Evolutionary conservation across 2,888 invertebrate genomes (phyloP), one percentile per base, ranked within the genome.

Genomic region (Cylindroiulus punctatus): DNA sequence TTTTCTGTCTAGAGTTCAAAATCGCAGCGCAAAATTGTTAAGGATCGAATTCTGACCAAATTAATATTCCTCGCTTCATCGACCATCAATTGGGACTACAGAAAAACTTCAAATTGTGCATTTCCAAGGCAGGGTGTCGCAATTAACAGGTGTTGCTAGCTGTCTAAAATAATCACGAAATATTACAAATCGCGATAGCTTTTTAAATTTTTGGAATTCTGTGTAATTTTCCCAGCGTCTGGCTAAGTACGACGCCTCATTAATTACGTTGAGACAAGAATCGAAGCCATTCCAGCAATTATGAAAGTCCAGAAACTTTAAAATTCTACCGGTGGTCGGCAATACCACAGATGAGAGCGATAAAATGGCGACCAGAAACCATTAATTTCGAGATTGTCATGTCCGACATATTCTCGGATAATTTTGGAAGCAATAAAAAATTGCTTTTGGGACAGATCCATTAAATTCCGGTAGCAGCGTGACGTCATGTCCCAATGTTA

Each of bases 61-160:
- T 76, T 76, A 76, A 76, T 76, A 76, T 76, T 76, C 76, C 76
- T 30, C 76, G 76, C 30, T 76, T 22, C 30, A 76, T 76, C 30
- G 22, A 30, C 12, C 5, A 76, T 22, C 7, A 12, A 12, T 44
- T 10, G 14, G 19, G 52, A 52, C 3, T 3, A 17, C 52, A 30
- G 14, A 76, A 30, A 52, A 44, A 44, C 8, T 44, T n/a, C 26
- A 65, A 65, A n/a, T 57, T 26, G 22, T 22, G n/a, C 57, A 47
- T 7, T 22, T 57, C 8, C 8, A 40, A 44, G 12, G 44, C 8
- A 26, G 10, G 30, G 30, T 30, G 76, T 30, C 14, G 12, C 76
- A 76, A 76, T 76, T 76, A 76, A 30, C 76, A 76, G 30, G 76
- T 76, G 76, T 65, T 65, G 57, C 57, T 22, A 65, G 22, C 22